phyloP scores from a whole-genome alignment of 1,140 invertebrate species.

The Caerostris darwini region DNA sequence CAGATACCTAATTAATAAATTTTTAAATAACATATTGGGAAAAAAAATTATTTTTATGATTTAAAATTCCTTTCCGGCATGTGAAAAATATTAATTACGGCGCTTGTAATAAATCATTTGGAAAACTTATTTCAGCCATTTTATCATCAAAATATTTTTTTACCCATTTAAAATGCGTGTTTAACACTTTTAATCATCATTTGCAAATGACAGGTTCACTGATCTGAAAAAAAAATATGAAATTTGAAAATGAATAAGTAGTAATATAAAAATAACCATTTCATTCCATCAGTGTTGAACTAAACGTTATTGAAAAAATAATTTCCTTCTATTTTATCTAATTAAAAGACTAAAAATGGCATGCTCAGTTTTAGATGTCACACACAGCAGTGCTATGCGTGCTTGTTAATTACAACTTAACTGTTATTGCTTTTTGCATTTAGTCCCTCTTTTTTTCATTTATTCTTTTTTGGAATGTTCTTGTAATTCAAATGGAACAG shows the following conservation, averaged over 20 bases:
- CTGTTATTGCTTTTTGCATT: slow-evolving; percentile 29
- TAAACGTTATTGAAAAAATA: neutral
- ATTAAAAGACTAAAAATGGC: slow-evolving; percentile 26
- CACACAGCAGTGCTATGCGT: neutral
- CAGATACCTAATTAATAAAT: too few species aligned
- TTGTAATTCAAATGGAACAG: neutral
- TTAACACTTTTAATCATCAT: neutral
- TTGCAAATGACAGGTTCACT: neutral
- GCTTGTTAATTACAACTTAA: slow-evolving; percentile 46
- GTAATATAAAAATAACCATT: neutral
- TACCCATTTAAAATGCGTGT: neutral
- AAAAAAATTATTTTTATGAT: too few species aligned
- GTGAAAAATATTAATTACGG: too few species aligned
- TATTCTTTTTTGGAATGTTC: neutral
- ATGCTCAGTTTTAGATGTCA: slow-evolving; percentile 12
- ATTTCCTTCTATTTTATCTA: slow-evolving; percentile 23
- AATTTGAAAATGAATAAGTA: neutral
- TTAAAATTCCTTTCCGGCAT: too few species aligned
- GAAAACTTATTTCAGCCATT: too few species aligned
- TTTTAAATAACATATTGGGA: too few species aligned
- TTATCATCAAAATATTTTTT: too few species aligned
- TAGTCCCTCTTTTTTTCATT: neutral
- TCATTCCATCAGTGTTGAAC: neutral
- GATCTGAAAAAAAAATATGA: neutral
- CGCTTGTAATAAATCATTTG: too few species aligned